Evolutionary conservation across 1,140 invertebrate genomes (phyloP).

Genomic region (Papilio polyxenes): DNA sequence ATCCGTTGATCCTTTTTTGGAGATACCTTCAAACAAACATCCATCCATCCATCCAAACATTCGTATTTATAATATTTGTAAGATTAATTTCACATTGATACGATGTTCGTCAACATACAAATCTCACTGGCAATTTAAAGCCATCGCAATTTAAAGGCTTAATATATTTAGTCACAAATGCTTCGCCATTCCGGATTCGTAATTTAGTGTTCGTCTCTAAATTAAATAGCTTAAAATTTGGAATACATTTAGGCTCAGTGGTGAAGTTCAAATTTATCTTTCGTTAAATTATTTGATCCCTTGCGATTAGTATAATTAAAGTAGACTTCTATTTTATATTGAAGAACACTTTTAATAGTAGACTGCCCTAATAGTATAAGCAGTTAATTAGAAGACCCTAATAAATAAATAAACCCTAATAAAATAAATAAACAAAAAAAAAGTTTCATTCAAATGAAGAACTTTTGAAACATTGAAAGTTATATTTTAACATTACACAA

Average conservation of each 20-base stretch:
- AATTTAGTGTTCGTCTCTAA: slow-evolving; percentile 18
- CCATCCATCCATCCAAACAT: too few species aligned
- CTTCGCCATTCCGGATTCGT: slow-evolving; percentile 1
- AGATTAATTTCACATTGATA: neutral
- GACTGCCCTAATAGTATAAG: neutral
- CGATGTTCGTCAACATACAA: neutral
- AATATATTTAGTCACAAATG: slow-evolving; percentile 10
- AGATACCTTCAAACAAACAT: too few species aligned
- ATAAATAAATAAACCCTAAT: neutral
- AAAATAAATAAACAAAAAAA: neutral
- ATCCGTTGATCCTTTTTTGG: too few species aligned
- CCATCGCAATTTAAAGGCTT: slow-evolving; percentile 13
- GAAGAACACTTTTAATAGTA: neutral
- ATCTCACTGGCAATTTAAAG: neutral
- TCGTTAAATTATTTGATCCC: neutral
- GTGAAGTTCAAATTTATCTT: neutral
- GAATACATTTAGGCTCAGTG: neutral
- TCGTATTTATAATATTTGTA: too few species aligned
- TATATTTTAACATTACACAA: too few species aligned
- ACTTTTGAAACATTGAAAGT: neutral
- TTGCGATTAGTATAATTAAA: neutral
- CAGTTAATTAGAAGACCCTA: neutral
- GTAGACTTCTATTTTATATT: neutral
- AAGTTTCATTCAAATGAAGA: neutral
- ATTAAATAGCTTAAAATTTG: slow-evolving; percentile 2